Evolutionary conservation across 2,797 vertebrate species (phyloP).

Genomic region (Caiman crocodilus): DNA sequence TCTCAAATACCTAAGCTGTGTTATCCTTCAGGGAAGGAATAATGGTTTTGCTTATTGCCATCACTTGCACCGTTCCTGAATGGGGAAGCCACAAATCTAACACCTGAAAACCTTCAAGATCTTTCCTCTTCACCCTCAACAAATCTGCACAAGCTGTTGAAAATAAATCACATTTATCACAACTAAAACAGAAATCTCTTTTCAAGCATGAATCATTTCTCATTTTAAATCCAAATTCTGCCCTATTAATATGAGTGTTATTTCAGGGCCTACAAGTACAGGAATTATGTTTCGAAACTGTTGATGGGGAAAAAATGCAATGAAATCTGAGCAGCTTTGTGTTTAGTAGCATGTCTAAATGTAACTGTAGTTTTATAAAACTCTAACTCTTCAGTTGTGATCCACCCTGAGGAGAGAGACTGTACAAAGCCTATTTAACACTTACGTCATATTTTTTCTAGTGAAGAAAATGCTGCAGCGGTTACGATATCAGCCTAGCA

Average conservation of each 20-base stretch:
- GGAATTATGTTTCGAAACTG: background rate
- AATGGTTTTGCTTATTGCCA: background rate
- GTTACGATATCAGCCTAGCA: background rate
- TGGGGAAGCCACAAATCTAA: slow-evolving; percentile 11
- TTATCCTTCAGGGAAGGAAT: slow-evolving; percentile 5
- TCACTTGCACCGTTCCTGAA: background rate
- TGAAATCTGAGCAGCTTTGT: background rate
- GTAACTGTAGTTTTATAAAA: background rate
- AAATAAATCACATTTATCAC: background rate
- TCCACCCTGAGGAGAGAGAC: background rate
- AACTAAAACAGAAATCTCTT: background rate
- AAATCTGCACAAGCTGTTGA: background rate
- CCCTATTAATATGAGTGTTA: background rate
- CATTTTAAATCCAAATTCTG: background rate
- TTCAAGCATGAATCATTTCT: background rate
- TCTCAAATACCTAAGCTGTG: slow-evolving; percentile 22
- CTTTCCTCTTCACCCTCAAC: background rate
- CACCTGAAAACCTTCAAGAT: background rate
- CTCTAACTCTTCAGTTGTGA: background rate
- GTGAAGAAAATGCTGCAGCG: background rate
- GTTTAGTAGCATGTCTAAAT: background rate
- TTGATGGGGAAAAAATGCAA: background rate
- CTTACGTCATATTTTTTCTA: background rate
- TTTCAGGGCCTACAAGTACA: background rate
- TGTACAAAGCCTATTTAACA: background rate